Evolutionary conservation across 2,113 vertebrate species (phyloP), one percentile per base, ranked within the genome.

Genomic region (Lepus americanus): DNA sequence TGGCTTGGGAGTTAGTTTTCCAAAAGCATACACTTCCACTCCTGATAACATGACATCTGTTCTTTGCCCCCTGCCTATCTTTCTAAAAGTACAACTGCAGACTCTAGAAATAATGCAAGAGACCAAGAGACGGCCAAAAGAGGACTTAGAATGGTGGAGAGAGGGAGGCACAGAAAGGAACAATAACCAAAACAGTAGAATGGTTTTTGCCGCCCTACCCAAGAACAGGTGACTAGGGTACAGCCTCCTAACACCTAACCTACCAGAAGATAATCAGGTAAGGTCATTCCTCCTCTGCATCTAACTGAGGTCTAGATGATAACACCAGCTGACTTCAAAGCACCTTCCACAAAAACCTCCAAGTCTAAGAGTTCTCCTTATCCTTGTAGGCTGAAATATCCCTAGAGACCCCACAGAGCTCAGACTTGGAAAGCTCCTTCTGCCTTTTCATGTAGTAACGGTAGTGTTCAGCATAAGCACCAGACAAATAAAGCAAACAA

Each of bases 1-100:
- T 73, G 29, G 31, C 64, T 66, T 51, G 93, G 31, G 25, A 85
- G 44, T 87, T 84, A 36, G 1, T 77, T 82, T 95, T 95, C 25
- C 25, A 64, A 90, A 76, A 86, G 51, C 13, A 55, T 61, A 36
- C 27, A 27, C 19, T 36, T 79, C 31, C 61, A 31, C 11, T 31
- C 11, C 44, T 90, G 14, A 63, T n/a, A 64, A 55, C 69, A 82
- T 11, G 33, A 44, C 16, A 27, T 9, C 53, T 9, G n/a, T 14
- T 73, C 19, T 23, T 59, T 44, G 89, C 22, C 59, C 55, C 36
- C 17, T 49, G 25, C 3, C 33, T 86, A 59, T 17, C 25, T 78
- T 6, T 23, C 51, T 31, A 25, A 69, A 51, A 85, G 19, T 49
- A 53, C 8, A 27, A 79, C 11, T 67, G 44, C 59, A 89, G 95